Percentiles rank a stretch among this genome's conserved stretches.
phyloP scores from a whole-genome alignment of 2,113 vertebrate genomes.

The Promerops cafer region DNA sequence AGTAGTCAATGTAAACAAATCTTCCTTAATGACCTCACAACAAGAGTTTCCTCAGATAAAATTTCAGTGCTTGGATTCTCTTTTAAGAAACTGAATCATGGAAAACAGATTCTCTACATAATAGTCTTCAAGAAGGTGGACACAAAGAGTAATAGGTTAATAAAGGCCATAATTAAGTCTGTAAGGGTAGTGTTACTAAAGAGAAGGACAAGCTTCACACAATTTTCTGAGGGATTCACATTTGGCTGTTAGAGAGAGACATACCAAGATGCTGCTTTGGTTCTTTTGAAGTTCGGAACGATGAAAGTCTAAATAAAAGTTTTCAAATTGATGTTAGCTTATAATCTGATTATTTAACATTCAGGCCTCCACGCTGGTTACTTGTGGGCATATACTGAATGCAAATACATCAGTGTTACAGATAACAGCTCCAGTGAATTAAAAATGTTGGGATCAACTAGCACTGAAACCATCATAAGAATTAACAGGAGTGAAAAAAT shows the following conservation, averaged over 20 bases:
- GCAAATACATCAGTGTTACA: background rate
- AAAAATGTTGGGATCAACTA: background rate
- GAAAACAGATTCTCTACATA: background rate
- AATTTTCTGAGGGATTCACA: background rate
- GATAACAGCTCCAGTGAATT: background rate
- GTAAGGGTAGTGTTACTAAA: background rate
- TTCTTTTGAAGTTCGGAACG: background rate
- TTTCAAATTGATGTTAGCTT: background rate
- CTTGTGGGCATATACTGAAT: background rate
- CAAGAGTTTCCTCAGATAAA: background rate
- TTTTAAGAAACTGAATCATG: background rate
- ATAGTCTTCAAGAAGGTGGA: background rate
- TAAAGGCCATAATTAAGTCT: background rate
- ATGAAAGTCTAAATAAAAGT: background rate
- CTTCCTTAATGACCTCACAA: background rate
- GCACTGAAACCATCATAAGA: background rate
- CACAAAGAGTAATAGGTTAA: background rate
- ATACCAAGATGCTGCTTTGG: background rate
- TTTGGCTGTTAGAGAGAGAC: background rate
- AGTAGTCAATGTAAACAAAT: background rate
- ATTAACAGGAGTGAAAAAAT: background rate
- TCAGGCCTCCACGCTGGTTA: background rate
- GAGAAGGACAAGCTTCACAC: background rate
- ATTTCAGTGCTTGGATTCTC: background rate
- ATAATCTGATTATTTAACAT: background rate